Base-by-base conservation (phyloP, 2,888 invertebrate species). In the Serrognathus titanus region DNA sequence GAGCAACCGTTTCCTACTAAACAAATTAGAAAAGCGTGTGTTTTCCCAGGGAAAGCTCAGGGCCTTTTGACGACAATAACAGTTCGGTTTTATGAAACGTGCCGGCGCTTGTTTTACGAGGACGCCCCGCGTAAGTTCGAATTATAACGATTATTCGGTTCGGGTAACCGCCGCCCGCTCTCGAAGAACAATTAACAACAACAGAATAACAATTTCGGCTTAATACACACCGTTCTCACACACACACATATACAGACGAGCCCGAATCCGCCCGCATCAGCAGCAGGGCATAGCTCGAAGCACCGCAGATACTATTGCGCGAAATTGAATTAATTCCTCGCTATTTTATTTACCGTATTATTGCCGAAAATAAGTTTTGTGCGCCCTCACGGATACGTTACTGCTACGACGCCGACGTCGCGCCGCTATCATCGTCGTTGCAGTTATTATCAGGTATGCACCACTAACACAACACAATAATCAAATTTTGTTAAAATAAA, bases 271-370 rank as follows among this genome's bases (percentile, higher is more conserved):
- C 43, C 13, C 43, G 36, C 43, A 52, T 45, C 5, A 1, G 43
- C 43, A 16, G 43, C 37, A 31, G 24, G 52, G 48, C 46, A 54
- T 48, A 58, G 59, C 64, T 58, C 57, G 63, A 64, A 63, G 62
- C 64, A 58, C 63, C 64, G 60, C 64, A 64, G 61, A 64, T 63
- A 63, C 60, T 63, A 64, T 64, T 64, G 59, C 59, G 60, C 62
- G 62, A 61, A 67, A 67, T 67, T 65, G 65, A 67, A 67, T 67
- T 67, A 67, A 67, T 67, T 67, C 65, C 63, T 65, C 58, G 63
- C 64, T 63, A 67, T 67, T 67, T 67, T 67, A 67, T 67, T 66
- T 66, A 66, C 61, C 67, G 66, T 66, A 65, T 60, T 65, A 67
- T 67, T 65, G 61, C 65, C 51, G 63, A 57, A 66, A 63, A 53